Evolutionary conservation across 1,140 invertebrate genomes (phyloP), one percentile per base, ranked within the genome.

Genomic region (Cydia pomonella): DNA sequence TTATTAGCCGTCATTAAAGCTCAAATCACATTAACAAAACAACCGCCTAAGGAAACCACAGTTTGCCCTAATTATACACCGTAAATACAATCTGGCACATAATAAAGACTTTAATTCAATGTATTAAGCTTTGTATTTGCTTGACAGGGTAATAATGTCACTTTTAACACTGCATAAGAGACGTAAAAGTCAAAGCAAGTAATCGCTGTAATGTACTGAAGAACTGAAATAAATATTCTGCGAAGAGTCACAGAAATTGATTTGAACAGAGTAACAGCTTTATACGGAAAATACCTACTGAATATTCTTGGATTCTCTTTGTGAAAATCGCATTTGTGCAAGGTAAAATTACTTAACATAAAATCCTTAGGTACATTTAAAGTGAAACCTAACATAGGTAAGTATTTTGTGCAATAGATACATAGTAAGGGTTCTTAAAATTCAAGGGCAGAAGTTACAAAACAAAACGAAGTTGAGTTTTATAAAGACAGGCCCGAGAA

Each of bases 51-150:
- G 53, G 74, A 63, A 79, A 76, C 80, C 81, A 71, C 77, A 80
- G 76, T 73, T 73, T 75, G 81, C 72, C 75, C 83, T 78, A 86
- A 86, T 86, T 86, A 84, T 78, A 77, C 79, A 76, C 72, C 79
- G 82, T 86, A 83, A 86, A 78, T 82, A 73, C 79, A 76, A 44
- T 74, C 59, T 79, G 33, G 81, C 53, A 76, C 7, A 23, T 23
- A 59, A 23, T 59, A 23, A 50, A 50, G 76, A 69, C 81, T 78
- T 78, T 80, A 64, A 72, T 74, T 72, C 38, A 53, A 63, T 64
- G 64, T 38, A 75, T 59, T 59, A 59, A 59, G 53, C 53, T 10
- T 9, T 23, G 23, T 23, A 59, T 59, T 59, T 21, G 53, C 53
- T 21, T 59, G 53, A 10, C 53, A 53, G 50, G 9, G 7, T 23